Base-by-base conservation (phyloP, 2,113 vertebrate species). In the Actinemys pallida region DNA sequence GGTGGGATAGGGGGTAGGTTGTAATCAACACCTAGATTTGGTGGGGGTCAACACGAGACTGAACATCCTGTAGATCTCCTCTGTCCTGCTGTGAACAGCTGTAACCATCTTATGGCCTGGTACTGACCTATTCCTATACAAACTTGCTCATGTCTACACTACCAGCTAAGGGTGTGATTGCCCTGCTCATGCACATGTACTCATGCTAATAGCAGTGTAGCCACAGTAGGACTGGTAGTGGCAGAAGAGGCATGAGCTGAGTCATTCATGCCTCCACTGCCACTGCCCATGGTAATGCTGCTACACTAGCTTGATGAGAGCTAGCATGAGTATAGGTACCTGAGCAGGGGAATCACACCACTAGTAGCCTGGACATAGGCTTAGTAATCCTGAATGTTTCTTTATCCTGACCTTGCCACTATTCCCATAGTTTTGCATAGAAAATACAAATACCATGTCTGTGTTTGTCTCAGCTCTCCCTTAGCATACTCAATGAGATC, bases 401-500 rank as follows among this genome's bases (percentile, higher is more conserved):
- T 95, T 92, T 95, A 45, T 94, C 87, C 57, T 83, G 29, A 83
- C 8, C 95, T 86, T 93, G 49, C 27, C 90, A 29, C 35, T 89
- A 83, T 47, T 92, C 92, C 35, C 69, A 89, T 84, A 89, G 10
- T 14, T 89, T 84, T 2, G 2, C 27, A 42, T 0, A 0, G 59
- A 86, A 96, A 92, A 87, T 62, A 49, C 10, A 97, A 88, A 93
- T 93, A 81, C 69, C 76, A 50, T 54, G 57, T 83, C 42, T 86
- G 49, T 14, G 25, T 83, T 91, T 96, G 93, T 93, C 94, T 94
- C 57, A 59, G 27, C 24, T 78, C 56, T 59, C 10, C 1, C 87
- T 96, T 94, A 95, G 17, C 94, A 94, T 95, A 83, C 56, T n/a
- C 94, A 94, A 81, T 54, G 4, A 35, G 6, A 75, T 95, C 39